phyloP scores from a whole-genome alignment of 2,797 vertebrate species.

The Anas georgica region DNA sequence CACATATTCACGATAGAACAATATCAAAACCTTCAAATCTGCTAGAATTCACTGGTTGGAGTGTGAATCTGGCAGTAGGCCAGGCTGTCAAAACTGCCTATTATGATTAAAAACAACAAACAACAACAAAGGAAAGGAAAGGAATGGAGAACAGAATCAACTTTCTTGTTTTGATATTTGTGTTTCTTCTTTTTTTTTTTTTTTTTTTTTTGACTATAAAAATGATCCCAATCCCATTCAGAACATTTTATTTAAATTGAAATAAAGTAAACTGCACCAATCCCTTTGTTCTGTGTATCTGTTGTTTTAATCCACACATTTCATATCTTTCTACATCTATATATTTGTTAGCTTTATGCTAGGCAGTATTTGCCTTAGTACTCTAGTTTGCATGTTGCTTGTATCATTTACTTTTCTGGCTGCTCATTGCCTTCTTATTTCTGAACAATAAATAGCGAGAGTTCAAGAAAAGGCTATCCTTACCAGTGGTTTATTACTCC shows the following conservation, averaged over 20 bases:
- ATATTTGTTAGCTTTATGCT: neutral
- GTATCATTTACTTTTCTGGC: neutral
- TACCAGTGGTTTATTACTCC: neutral
- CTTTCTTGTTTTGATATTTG: neutral
- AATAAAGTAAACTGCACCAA: neutral
- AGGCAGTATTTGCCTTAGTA: neutral
- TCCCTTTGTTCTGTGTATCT: neutral
- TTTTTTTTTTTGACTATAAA: neutral
- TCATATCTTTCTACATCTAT: neutral
- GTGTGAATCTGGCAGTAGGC: neutral
- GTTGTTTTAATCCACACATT: neutral
- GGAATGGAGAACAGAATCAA: neutral
- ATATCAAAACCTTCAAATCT: neutral
- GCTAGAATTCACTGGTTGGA: neutral
- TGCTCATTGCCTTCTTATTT: neutral
- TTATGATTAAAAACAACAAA: neutral
- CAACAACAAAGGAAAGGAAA: neutral
- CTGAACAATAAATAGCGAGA: neutral
- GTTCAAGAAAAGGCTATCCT: neutral
- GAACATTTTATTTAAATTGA: neutral
- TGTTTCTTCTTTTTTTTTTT: neutral
- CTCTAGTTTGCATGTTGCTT: neutral
- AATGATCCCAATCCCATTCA: neutral
- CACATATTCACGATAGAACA: neutral
- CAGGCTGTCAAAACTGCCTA: neutral